Base-by-base conservation (phyloP, 2,113 vertebrate species). In the Glaucomys volans region DNA sequence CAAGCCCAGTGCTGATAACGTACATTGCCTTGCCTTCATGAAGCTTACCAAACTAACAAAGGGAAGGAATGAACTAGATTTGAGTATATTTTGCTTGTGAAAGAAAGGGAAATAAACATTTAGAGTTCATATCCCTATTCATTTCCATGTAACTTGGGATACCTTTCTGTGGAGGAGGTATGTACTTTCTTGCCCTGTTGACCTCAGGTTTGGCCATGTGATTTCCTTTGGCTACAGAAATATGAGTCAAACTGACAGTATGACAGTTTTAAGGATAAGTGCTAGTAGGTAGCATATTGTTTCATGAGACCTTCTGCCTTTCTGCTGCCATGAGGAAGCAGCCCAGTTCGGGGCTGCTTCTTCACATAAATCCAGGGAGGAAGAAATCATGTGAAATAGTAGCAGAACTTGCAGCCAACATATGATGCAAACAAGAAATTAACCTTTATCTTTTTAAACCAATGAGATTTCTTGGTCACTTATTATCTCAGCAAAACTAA, bases 61-160 rank as follows among this genome's bases (percentile, higher is more conserved):
- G 50, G 47, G 20, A 94, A 91, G 16, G 28, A 1, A 52, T 4
- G 1, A 85, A 76, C 57, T n/a, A 9, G 9, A 66, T 79, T 71
- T 35, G 1, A 84, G 17, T 10, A 42, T 59, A 91, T 79, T 94
- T 95, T 83, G 11, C 30, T 67, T 22, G 8, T 47, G 20, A 13
- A 52, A 80, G 40, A 72, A 80, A 89, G 2, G 35, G 22, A 76
- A 95, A 87, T 72, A 77, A 72, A 40, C 13, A 88, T 86, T 93
- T 86, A 86, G 16, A 47, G 24, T 77, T 69, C 83, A 42, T 83
- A 72, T 17, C 28, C 8, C 37, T 16, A 7, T 3, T 85, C 2
- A 69, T 69, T 62, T 69, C 30, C 57, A 76, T 40, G 42, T 81
- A 14, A 62, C 7, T 76, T 92, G 1, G 5, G 64, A 62, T 52